These are phyloP conservation scores for Adelges cooleyi DNA, from an alignment of 1,140 invertebrate genomes.

Conservation along the genomic window DNA sequence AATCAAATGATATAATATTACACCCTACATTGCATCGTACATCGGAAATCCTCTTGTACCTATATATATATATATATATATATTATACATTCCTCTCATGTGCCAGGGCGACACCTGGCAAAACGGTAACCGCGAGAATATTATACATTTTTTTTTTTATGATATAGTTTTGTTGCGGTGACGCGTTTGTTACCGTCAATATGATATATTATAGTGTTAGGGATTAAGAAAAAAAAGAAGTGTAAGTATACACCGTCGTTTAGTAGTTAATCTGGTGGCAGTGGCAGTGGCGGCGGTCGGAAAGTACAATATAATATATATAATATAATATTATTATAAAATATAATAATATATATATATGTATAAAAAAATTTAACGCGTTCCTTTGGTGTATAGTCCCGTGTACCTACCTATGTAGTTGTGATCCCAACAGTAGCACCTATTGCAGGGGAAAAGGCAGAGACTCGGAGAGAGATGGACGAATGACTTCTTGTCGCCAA, in stretches of 20 bases:
- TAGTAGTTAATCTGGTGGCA: conserved; percentile 21
- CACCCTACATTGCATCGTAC: too few relatives aligned
- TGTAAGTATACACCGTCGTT: too few relatives aligned
- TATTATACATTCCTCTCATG: too few relatives aligned
- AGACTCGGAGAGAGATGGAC: neutral
- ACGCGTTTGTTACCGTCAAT: conserved; percentile 6
- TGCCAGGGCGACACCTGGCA: too few relatives aligned
- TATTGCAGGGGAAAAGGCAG: neutral
- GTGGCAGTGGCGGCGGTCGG: neutral
- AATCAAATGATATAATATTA: too few relatives aligned
- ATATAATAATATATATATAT: too few relatives aligned
- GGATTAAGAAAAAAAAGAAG: too few relatives aligned
- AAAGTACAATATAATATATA: too few relatives aligned
- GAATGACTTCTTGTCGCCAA: conserved; percentile 23
- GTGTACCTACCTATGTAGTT: neutral
- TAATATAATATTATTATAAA: too few relatives aligned
- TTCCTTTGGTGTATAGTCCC: neutral
- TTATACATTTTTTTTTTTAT: conserved; percentile 17
- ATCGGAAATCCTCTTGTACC: too few relatives aligned
- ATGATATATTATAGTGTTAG: conserved; percentile 8
- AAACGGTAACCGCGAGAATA: neutral
- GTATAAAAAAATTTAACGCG: neutral
- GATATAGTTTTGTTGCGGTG: conserved; percentile 8
- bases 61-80: too few relatives aligned
- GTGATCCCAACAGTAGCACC: neutral